Evolutionary conservation across 2,113 vertebrate genomes (phyloP).

Genomic region (Marmota flaviventris): DNA sequence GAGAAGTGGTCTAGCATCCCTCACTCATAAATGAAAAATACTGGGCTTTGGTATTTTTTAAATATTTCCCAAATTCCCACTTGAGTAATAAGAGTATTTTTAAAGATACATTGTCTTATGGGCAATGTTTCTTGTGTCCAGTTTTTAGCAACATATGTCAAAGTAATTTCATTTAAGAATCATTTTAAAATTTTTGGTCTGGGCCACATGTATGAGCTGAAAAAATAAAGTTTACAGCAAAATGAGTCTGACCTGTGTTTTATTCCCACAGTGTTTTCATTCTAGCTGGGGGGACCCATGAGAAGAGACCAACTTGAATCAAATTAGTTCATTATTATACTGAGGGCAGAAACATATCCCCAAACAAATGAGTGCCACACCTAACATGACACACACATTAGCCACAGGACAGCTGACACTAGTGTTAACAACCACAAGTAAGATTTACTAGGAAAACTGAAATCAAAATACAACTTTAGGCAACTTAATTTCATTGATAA

Average conservation of each 20-base stretch:
- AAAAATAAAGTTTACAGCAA: neutral
- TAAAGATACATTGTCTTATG: neutral
- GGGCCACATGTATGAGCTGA: neutral
- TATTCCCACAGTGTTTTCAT: neutral
- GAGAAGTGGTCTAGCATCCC: accelerated
- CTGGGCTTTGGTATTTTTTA: neutral
- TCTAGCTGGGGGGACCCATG: neutral
- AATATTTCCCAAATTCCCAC: neutral
- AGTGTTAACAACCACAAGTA: neutral
- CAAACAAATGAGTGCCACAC: no score
- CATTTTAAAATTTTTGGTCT: neutral
- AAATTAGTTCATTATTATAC: neutral
- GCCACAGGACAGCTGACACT: neutral
- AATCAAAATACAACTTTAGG: neutral
- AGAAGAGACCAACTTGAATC: neutral
- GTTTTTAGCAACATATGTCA: neutral
- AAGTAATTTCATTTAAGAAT: neutral
- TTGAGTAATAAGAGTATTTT: neutral
- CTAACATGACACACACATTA: no score
- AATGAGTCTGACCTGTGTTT: no score
- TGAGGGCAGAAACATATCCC: neutral
- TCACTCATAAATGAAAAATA: neutral
- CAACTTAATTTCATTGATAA: neutral
- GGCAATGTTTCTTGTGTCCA: no score
- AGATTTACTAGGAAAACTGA: neutral